Evolutionary conservation across 2,888 invertebrate species (phyloP).

Genomic region (Neoitamus cyanurus): DNA sequence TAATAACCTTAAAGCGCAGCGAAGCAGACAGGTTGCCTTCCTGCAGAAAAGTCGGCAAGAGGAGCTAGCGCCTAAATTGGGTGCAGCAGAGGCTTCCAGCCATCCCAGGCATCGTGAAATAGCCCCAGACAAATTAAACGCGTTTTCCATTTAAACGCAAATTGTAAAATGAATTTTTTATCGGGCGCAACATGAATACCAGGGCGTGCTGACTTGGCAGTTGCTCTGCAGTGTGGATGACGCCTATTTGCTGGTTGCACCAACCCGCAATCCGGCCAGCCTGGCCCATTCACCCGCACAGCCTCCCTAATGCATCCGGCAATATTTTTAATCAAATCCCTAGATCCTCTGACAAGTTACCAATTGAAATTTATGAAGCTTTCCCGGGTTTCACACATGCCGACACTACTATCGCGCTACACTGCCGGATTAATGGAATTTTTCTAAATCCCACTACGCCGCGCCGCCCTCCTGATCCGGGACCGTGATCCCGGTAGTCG

Average conservation of each 20-base stretch:
- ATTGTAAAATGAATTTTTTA: constrained; percentile 33
- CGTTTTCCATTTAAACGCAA: neutral
- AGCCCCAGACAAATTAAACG: neutral
- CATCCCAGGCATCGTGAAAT: neutral
- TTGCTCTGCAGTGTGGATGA: neutral
- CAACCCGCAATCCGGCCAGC: neutral
- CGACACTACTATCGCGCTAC: neutral
- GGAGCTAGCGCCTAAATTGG: neutral
- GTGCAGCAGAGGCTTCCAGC: neutral
- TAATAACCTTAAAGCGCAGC: neutral
- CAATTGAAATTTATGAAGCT: constrained; percentile 38
- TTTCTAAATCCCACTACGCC: constrained; percentile 8
- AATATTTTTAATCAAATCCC: constrained; percentile 33
- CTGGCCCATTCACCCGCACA: neutral
- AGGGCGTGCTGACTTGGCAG: neutral
- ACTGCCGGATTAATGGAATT: neutral
- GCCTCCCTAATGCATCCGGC: neutral
- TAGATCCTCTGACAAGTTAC: constrained; percentile 32
- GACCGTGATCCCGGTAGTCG: neutral
- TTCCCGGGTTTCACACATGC: neutral
- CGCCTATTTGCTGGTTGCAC: neutral
- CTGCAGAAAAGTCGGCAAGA: neutral
- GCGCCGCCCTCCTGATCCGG: neutral
- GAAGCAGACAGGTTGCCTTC: neutral
- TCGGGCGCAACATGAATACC: neutral